These are phyloP conservation scores for Asbolus verrucosus DNA, from an alignment of 1,140 invertebrate genomes.

Conservation along the genomic window DNA sequence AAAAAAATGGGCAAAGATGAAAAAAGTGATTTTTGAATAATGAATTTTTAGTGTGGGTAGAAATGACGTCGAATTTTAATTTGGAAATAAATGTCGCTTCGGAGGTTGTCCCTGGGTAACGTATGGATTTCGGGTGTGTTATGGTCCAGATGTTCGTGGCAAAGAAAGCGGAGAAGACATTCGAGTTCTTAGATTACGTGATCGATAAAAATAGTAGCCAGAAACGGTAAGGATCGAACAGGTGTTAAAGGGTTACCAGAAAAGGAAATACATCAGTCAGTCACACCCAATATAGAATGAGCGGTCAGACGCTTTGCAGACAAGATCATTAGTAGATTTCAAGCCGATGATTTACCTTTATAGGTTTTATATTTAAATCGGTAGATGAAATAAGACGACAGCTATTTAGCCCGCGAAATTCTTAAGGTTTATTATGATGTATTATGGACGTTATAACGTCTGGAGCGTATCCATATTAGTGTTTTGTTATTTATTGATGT, in stretches of 20 bases:
- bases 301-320: constrained; percentile 32
- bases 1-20: no score
- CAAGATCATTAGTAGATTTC: constrained; percentile 35
- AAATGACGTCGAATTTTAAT: no score
- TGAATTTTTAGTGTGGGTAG: no score
- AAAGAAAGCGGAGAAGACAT: not conserved
- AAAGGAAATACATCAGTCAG: constrained; percentile 25
- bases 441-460: constrained; percentile 22
- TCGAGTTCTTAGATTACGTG: constrained; percentile 27
- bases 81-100: no score
- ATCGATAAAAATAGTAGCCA: constrained; percentile 29
- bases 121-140: not conserved
- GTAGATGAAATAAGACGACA: constrained; percentile 34
- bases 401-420: constrained; percentile 30
- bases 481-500: constrained; percentile 28
- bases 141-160: constrained; percentile 26
- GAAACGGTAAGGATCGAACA: constrained; percentile 33
- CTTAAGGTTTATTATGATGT: constrained; percentile 18
- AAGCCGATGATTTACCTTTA: constrained; percentile 39
- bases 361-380: constrained; percentile 37
- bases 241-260: constrained; percentile 31
- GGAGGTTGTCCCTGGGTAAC: not conserved
- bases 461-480: constrained; percentile 17
- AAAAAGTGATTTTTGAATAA: no score
- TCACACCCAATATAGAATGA: constrained; percentile 27